Evolutionary conservation across 2,888 invertebrate genomes (phyloP).

Genomic region (Nephrocerus scutellatus): DNA sequence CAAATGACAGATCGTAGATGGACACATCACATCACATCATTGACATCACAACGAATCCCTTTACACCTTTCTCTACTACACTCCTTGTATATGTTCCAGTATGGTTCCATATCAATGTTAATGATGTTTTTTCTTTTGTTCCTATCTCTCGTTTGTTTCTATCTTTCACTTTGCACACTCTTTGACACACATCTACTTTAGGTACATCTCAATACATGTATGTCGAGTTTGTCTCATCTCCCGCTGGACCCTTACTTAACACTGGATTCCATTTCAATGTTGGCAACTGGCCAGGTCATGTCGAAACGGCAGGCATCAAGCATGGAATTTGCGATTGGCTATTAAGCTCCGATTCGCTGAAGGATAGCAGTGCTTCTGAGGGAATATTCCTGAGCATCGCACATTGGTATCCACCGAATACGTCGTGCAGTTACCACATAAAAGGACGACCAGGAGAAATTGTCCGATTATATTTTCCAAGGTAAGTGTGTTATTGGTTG

Average conservation of each 20-base stretch:
- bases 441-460: conserved; percentile 81
- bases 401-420: conserved; percentile 91
- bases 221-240: conserved; percentile 82
- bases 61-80: too few species aligned
- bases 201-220: conserved; percentile 81
- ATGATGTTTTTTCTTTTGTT: not conserved
- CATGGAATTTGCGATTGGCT: conserved; percentile 87
- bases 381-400: conserved; percentile 87
- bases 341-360: conserved; percentile 71
- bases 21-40: too few species aligned
- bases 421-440: conserved; percentile 85
- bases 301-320: conserved; percentile 78
- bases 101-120: not conserved
- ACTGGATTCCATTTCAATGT: conserved; percentile 94
- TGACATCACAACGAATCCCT: too few species aligned
- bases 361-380: conserved; percentile 72
- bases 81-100: not conserved
- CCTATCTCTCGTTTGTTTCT: not conserved
- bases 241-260: conserved; percentile 81
- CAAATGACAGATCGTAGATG: too few species aligned
- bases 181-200: too few species aligned
- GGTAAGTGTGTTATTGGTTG: conserved; percentile 49
- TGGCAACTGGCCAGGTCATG: conserved; percentile 89
- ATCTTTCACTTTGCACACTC: conserved; percentile 7
- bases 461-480: conserved; percentile 82